These are phyloP conservation scores for Montifringilla adamsi DNA, from an alignment of 2,113 vertebrate genomes.

Conservation along the genomic window DNA sequence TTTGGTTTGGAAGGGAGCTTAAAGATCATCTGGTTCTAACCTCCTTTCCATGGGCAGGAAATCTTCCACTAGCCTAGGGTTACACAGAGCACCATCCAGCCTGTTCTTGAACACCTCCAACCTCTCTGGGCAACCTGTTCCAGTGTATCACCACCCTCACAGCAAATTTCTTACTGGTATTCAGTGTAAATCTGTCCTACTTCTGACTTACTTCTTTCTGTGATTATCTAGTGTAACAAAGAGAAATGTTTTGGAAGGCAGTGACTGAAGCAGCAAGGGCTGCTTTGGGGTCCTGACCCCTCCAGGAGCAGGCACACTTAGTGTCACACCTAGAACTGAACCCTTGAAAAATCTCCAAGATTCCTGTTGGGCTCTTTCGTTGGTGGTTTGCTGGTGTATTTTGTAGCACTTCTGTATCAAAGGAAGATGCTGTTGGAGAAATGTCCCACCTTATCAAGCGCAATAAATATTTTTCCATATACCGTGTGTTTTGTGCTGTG, in stretches of 20 bases:
- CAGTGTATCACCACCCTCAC: background rate
- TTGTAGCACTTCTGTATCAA: background rate
- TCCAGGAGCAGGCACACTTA: rapidly evolving
- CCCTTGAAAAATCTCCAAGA: background rate
- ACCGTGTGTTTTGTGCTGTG: background rate
- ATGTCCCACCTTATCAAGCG: background rate
- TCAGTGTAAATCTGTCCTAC: background rate
- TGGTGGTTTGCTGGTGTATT: background rate
- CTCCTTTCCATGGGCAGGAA: background rate
- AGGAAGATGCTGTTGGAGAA: background rate
- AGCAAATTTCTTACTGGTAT: background rate
- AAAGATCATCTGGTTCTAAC: background rate
- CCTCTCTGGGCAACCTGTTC: background rate
- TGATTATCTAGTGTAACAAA: background rate
- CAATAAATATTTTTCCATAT: background rate
- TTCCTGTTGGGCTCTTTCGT: background rate
- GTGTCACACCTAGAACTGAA: background rate
- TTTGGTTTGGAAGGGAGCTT: background rate
- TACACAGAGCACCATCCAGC: too few relatives aligned
- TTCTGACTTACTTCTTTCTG: background rate
- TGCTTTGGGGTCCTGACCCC: background rate
- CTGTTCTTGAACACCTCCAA: background rate
- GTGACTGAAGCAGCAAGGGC: background rate
- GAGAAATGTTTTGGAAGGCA: background rate
- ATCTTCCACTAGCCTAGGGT: background rate